phyloP scores from a whole-genome alignment of 2,113 vertebrate species.

The Empidonax traillii region DNA sequence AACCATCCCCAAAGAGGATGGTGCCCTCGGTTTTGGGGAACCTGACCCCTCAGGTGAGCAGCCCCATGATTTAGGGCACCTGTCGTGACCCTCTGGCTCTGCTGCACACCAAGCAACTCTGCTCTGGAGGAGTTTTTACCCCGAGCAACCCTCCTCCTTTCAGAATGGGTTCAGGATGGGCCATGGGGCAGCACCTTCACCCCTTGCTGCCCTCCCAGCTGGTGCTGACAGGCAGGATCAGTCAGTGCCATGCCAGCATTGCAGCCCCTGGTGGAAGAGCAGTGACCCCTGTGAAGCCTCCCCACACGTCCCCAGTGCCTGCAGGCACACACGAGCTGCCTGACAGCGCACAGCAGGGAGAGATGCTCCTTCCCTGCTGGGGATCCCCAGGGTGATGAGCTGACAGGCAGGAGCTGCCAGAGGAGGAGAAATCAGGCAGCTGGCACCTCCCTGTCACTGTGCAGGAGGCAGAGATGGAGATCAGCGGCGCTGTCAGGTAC shows the following conservation, averaged over 20 bases:
- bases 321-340: neutral
- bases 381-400: neutral
- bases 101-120: neutral
- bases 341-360: neutral
- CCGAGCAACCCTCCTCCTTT: neutral
- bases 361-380: neutral
- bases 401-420: slow-evolving; percentile 32
- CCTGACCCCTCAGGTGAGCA: accelerated
- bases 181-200: neutral
- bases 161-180: neutral
- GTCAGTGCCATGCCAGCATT: neutral
- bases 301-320: neutral
- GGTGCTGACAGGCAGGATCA: accelerated
- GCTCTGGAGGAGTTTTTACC: neutral
- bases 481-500: neutral
- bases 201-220: neutral
- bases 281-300: neutral
- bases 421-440: neutral
- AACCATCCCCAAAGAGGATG: neutral
- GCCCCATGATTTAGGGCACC: neutral
- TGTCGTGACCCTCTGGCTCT: neutral
- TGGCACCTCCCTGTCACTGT: neutral
- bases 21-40: no score
- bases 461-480: neutral
- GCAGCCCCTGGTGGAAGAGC: neutral